Evolutionary conservation across 1,140 invertebrate species (phyloP).

Genomic region (Zaprionus capensis): DNA sequence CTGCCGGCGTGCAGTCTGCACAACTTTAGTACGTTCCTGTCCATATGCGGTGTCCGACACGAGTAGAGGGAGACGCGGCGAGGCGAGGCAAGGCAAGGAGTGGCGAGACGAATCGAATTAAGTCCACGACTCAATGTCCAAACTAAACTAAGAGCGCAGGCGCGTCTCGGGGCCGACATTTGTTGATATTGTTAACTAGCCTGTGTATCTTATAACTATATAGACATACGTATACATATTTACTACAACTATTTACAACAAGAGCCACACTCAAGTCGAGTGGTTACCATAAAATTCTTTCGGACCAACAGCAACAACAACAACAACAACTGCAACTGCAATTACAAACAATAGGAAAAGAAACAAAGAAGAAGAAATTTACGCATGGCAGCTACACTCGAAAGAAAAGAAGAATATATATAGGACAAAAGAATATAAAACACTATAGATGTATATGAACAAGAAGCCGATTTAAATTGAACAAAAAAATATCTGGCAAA

Average conservation of each 20-base stretch:
- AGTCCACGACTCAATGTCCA: neutral
- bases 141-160: constrained; percentile 44
- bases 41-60: constrained; percentile 89
- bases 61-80: constrained; percentile 47
- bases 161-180: constrained; percentile 36
- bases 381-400: constrained; percentile 63
- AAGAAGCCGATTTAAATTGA: constrained; percentile 24
- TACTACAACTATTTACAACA: constrained; percentile 58
- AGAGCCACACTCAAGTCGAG: constrained; percentile 30
- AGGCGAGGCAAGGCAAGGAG: neutral
- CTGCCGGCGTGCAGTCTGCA: constrained; percentile 91
- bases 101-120: neutral
- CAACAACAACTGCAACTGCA: constrained; percentile 4
- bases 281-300: constrained; percentile 37
- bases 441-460: neutral
- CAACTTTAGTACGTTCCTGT: constrained; percentile 91
- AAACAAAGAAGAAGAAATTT: constrained; percentile 33
- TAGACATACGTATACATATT: constrained; percentile 35
- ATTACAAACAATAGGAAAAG: neutral
- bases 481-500: constrained; percentile 20
- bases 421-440: neutral
- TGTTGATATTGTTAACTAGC: constrained; percentile 78
- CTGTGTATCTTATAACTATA: constrained; percentile 49
- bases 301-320: constrained; percentile 38
- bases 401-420: constrained; percentile 19